phyloP scores from a whole-genome alignment of 92 coral and sea anemone species.

The Palythoa grandiflora region DNA sequence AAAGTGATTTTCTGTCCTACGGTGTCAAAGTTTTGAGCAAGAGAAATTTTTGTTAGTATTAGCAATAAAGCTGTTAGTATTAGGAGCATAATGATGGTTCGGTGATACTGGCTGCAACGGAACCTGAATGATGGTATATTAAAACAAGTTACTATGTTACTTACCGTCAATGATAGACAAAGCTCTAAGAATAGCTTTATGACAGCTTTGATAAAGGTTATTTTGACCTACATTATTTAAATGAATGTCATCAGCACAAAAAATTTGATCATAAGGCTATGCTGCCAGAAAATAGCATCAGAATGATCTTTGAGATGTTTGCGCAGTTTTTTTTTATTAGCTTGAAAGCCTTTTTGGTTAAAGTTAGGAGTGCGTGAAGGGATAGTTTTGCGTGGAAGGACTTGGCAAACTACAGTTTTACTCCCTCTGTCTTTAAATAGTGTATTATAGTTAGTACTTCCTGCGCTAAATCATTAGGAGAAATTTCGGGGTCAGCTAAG shows the following conservation, averaged over 20 bases:
- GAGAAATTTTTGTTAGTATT: not conserved
- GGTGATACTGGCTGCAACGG: no score
- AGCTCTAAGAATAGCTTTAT: not conserved
- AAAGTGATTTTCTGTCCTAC: not conserved
- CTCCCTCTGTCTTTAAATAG: no score
- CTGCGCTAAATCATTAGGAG: no score
- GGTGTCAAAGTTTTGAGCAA: no score
- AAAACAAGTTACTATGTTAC: no score
- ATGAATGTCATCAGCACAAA: not conserved
- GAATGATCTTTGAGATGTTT: not conserved
- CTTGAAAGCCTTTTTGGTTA: no score
- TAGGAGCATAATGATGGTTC: not conserved
- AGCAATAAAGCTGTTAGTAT: not conserved
- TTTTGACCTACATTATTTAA: not conserved
- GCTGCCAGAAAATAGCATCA: not conserved
- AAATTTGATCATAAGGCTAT: not conserved
- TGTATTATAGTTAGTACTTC: no score
- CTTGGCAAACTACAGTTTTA: not conserved
- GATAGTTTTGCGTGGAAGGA: not conserved
- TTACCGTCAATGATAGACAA: no score
- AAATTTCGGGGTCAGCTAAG: no score
- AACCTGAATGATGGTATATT: no score
- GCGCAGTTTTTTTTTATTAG: no score
- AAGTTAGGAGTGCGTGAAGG: no score
- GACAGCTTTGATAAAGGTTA: not conserved